Evolutionary conservation across 2,888 invertebrate genomes (phyloP).

Genomic region (Campoplex nolae): DNA sequence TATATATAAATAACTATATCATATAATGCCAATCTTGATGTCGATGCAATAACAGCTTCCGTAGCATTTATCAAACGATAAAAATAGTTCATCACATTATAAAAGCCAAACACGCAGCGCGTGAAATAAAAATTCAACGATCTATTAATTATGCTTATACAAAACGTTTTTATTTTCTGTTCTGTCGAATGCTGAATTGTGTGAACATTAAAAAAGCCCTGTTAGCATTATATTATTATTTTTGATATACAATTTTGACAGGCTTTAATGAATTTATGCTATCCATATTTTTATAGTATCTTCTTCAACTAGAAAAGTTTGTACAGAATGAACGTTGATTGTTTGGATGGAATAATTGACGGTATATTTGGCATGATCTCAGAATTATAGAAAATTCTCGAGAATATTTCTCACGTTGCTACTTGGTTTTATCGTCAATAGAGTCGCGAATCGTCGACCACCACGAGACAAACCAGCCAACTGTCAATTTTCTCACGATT

Average conservation of each 20-base stretch:
- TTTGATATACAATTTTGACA: too few relatives aligned
- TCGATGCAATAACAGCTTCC: conserved; percentile 46
- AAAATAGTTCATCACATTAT: background rate
- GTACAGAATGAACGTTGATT: conserved; percentile 19
- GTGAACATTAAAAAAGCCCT: background rate
- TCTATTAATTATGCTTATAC: background rate
- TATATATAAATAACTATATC: background rate
- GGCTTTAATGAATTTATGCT: background rate
- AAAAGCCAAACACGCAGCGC: background rate
- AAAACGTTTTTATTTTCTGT: background rate
- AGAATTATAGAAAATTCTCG: conserved; percentile 56
- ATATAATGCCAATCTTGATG: conserved; percentile 57
- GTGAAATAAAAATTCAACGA: background rate
- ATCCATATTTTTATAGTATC: background rate
- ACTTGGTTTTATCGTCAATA: conserved; percentile 79
- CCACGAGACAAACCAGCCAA: conserved; percentile 81
- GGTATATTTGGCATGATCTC: conserved; percentile 18
- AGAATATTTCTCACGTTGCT: conserved; percentile 73
- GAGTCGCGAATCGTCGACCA: conserved; percentile 80
- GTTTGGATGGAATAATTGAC: too few relatives aligned
- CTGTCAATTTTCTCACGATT: conserved; percentile 81
- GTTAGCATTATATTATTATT: background rate
- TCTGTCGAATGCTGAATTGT: background rate
- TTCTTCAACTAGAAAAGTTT: background rate
- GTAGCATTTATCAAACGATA: background rate